Conservation (phyloP, 2,888 invertebrate species). For the Nomada hirtipes region DNA sequence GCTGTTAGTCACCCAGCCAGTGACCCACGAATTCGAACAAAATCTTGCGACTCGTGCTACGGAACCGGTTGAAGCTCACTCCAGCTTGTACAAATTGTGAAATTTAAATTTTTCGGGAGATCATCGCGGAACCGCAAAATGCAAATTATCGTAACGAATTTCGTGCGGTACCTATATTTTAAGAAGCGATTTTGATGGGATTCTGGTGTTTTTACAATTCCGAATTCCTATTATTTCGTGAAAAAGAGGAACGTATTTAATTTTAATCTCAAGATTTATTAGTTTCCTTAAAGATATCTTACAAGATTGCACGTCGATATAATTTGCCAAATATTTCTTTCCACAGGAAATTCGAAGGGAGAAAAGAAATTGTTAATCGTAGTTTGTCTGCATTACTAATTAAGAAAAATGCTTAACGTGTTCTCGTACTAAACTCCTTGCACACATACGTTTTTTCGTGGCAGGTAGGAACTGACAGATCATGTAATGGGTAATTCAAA, state of each 20-base stretch:
- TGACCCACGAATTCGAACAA: constrained; percentile 36
- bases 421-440: not conserved
- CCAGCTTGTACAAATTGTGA: not conserved
- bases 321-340: not conserved
- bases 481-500: not conserved
- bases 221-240: not conserved
- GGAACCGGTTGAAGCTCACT: constrained; percentile 30
- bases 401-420: not conserved
- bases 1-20: constrained; percentile 26
- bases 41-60: constrained; percentile 38
- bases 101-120: constrained; percentile 17
- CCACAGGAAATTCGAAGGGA: not conserved
- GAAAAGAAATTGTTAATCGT: not conserved
- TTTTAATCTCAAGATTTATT: not conserved
- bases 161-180: not conserved
- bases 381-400: not conserved
- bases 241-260: no score
- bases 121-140: constrained; percentile 31
- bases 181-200: not conserved
- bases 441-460: not conserved
- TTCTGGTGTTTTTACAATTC: not conserved
- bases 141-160: constrained; percentile 16
- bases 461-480: not conserved
- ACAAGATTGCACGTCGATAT: not conserved
- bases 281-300: not conserved